These are phyloP conservation scores for Strigamia crassipes DNA, from an alignment of 2,888 invertebrate species.

Conservation along the genomic window DNA sequence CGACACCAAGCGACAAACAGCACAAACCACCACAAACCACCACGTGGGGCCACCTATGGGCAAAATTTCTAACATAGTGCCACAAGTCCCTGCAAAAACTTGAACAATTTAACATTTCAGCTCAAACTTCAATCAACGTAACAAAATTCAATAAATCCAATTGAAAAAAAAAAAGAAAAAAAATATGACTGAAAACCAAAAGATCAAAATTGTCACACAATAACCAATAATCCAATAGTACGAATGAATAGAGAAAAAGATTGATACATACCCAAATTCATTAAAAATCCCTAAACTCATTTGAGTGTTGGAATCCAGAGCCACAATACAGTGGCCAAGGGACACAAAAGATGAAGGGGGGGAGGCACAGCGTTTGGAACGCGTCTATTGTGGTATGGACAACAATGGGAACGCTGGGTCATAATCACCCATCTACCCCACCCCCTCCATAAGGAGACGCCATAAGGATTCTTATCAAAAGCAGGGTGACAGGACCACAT, in stretches of 20 bases:
- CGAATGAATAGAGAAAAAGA: background rate
- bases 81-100: too few relatives aligned
- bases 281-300: constrained; percentile 6
- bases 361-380: background rate
- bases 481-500: constrained; percentile 21
- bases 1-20: too few relatives aligned
- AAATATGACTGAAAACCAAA: too few relatives aligned
- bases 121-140: too few relatives aligned
- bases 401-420: constrained; percentile 21
- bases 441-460: constrained; percentile 12
- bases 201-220: too few relatives aligned
- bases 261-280: background rate
- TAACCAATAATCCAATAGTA: too few relatives aligned
- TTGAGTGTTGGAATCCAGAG: constrained; percentile 12
- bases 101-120: too few relatives aligned
- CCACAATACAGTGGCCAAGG: constrained; percentile 12
- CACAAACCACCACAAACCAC: too few relatives aligned
- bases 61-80: too few relatives aligned
- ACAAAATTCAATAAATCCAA: too few relatives aligned
- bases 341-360: constrained; percentile 1
- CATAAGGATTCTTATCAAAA: constrained; percentile 21
- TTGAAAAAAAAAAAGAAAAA: too few relatives aligned
- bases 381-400: constrained; percentile 16
- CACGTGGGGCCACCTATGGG: too few relatives aligned
- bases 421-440: constrained; percentile 16